phyloP scores from a whole-genome alignment of 2,888 invertebrate genomes.

The Eilema sororculum region DNA sequence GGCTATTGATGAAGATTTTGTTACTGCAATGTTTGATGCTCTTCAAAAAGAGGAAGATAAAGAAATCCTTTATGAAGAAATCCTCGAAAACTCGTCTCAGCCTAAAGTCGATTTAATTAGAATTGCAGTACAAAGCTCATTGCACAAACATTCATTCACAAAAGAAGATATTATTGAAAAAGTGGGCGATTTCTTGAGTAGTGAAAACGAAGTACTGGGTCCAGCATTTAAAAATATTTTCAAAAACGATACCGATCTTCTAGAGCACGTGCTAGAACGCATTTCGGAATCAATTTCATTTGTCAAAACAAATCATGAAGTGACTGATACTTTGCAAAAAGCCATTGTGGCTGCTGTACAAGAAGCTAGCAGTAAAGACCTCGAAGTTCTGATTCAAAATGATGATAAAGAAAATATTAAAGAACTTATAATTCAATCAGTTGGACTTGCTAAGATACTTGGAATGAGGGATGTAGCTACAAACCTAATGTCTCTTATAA shows the following conservation, averaged over 20 bases:
- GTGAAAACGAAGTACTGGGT: conserved; percentile 87
- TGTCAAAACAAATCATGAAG: conserved; percentile 88
- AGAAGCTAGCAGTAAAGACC: conserved; percentile 87
- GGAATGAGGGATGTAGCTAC: conserved; percentile 89
- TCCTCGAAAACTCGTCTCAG: conserved; percentile 81
- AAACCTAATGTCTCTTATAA: conserved; percentile 83
- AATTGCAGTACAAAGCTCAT: conserved; percentile 83
- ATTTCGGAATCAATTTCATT: conserved; percentile 88
- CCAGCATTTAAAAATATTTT: conserved; percentile 90
- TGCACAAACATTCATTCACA: conserved; percentile 79
- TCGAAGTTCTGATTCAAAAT: conserved; percentile 85
- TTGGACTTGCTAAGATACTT: conserved; percentile 90
- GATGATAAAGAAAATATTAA: conserved; percentile 79
- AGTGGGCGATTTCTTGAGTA: conserved; percentile 88
- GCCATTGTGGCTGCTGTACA: conserved; percentile 89
- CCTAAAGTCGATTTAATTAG: conserved; percentile 89
- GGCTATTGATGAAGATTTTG: conserved; percentile 80
- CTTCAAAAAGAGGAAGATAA: conserved; percentile 84
- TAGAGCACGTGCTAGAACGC: conserved; percentile 87
- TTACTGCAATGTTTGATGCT: conserved; percentile 81
- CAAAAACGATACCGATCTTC: conserved; percentile 87
- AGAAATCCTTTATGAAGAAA: conserved; percentile 81
- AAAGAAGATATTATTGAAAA: conserved; percentile 88
- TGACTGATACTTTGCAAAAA: conserved; percentile 89
- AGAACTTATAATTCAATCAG: conserved; percentile 88